Evolutionary conservation across 1,140 invertebrate genomes (phyloP).

Genomic region (Drosophila watanabei): DNA sequence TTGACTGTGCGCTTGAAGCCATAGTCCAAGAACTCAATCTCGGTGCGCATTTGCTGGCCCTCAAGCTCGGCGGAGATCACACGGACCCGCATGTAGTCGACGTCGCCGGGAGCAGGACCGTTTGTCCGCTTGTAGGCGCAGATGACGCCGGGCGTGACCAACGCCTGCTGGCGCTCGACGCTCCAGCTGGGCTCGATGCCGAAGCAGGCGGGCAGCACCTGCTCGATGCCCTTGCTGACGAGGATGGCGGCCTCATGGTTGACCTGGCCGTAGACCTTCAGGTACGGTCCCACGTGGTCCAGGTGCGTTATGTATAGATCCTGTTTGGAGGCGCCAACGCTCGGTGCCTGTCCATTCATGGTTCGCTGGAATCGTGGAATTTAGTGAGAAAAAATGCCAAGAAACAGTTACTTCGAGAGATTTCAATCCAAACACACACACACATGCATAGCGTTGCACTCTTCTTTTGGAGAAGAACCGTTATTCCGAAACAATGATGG

Average conservation of each 20-base stretch:
- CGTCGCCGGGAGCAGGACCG: conserved; percentile 68
- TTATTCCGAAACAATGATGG: conserved; percentile 13
- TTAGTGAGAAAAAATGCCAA: conserved; percentile 14
- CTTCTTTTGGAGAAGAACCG: conserved; percentile 1
- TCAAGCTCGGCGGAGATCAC: conserved; percentile 56
- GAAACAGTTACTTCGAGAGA: conserved; percentile 1
- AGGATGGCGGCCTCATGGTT: conserved; percentile 70
- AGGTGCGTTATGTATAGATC: conserved; percentile 88
- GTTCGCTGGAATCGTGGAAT: conserved; percentile 57
- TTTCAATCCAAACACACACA: not conserved
- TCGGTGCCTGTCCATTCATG: conserved; percentile 60
- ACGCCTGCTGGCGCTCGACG: conserved; percentile 69
- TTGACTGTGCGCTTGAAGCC: conserved; percentile 86
- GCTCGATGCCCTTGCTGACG: conserved; percentile 70
- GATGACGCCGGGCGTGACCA: conserved; percentile 62
- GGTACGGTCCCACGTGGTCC: conserved; percentile 88
- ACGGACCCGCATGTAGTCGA: conserved; percentile 72
- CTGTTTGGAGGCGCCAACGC: conserved; percentile 30
- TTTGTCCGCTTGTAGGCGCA: conserved; percentile 70
- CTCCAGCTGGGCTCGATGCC: conserved; percentile 72
- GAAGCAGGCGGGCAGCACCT: conserved; percentile 70
- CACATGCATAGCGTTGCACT: not conserved
- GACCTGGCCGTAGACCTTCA: conserved; percentile 90
- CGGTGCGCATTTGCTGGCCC: conserved; percentile 80
- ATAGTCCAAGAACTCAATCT: conserved; percentile 90